Conservation (phyloP, 1,140 invertebrate genomes). For the Pteromalus puparum region DNA sequence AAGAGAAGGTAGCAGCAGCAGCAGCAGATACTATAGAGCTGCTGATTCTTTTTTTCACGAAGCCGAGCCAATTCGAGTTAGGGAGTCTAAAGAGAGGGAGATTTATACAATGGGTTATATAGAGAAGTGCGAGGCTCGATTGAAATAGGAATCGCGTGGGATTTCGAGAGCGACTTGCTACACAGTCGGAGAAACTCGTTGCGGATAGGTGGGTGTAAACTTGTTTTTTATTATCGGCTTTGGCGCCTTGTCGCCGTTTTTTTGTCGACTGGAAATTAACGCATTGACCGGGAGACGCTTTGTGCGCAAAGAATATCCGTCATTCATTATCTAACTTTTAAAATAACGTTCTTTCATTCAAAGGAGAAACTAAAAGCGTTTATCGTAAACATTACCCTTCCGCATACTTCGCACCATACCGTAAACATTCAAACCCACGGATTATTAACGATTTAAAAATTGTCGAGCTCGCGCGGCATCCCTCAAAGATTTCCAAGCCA, state of each 20-base stretch:
- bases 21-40: neutral
- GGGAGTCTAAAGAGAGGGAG: neutral
- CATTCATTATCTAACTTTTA: too few species aligned
- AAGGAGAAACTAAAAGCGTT: too few species aligned
- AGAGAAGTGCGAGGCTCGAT: neutral
- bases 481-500: neutral
- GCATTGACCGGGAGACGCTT: too few species aligned
- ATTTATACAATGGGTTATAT: neutral
- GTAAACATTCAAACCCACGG: too few species aligned
- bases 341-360: too few species aligned
- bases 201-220: neutral
- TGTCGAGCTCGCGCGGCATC: neutral
- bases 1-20: too few species aligned
- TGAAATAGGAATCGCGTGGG: slow-evolving; percentile 26
- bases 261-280: too few species aligned
- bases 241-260: too few species aligned
- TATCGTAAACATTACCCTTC: too few species aligned
- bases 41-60: neutral
- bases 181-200: neutral
- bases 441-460: too few species aligned
- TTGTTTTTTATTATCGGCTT: neutral
- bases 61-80: neutral
- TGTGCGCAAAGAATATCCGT: too few species aligned
- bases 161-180: neutral
- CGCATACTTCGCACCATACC: too few species aligned